These are phyloP conservation scores for Watsonalla binaria DNA, from an alignment of 2,888 invertebrate species.

Conservation along the genomic window DNA sequence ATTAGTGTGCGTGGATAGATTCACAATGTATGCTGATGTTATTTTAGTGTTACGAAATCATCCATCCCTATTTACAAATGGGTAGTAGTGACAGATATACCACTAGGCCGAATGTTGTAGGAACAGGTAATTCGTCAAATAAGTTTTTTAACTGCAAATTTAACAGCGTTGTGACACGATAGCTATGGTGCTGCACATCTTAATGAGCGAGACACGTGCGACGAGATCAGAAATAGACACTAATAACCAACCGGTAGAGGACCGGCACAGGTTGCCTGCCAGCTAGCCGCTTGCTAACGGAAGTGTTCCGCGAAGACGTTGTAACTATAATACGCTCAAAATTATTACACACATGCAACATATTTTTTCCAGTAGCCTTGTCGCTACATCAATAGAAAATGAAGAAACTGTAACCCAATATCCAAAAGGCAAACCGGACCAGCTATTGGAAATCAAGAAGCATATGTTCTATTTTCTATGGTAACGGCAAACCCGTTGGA, in stretches of 20 bases:
- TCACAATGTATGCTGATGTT: neutral
- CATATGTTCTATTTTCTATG: neutral
- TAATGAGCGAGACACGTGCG: conserved; percentile 24
- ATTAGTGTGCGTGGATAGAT: too few relatives aligned
- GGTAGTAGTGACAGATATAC: too few relatives aligned
- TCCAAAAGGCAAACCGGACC: neutral
- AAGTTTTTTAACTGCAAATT: conserved; percentile 8
- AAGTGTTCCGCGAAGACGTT: conserved; percentile 24
- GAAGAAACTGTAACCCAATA: too few relatives aligned
- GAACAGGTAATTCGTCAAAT: neutral
- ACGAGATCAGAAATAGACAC: conserved; percentile 24
- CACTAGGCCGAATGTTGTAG: neutral
- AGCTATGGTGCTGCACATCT: conserved; percentile 18
- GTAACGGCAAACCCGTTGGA: conserved; percentile 12
- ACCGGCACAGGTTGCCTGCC: neutral
- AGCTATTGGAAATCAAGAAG: neutral
- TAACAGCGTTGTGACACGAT: conserved; percentile 14
- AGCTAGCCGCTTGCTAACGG: conserved; percentile 21
- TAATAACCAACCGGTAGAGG: conserved; percentile 1
- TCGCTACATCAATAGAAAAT: too few relatives aligned
- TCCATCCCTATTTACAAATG: too few relatives aligned
- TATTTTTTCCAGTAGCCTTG: too few relatives aligned
- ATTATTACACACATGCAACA: too few relatives aligned
- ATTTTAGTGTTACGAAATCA: neutral
- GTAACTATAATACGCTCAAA: conserved; percentile 9